phyloP scores from a whole-genome alignment of 2,888 invertebrate species.

The Timema podura region DNA sequence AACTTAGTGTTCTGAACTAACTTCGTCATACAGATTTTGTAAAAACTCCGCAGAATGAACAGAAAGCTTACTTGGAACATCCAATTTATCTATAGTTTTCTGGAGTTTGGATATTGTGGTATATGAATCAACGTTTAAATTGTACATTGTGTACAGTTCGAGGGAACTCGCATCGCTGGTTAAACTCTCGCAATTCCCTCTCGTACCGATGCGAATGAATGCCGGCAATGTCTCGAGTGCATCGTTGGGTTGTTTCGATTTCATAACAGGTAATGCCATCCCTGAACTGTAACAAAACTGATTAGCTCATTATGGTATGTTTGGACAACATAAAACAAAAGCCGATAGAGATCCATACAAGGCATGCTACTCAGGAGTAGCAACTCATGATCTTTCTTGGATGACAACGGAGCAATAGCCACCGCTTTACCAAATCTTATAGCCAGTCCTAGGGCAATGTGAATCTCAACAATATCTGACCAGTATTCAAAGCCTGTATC shows the following conservation, averaged over 20 bases:
- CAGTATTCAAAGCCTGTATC: conserved; percentile 40
- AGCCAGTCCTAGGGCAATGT: conserved; percentile 42
- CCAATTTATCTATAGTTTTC: no score
- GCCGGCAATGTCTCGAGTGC: conserved; percentile 39
- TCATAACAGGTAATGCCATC: conserved; percentile 39
- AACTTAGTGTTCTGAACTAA: no score
- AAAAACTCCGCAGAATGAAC: no score
- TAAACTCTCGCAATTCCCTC: conserved; percentile 43
- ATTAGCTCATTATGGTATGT: conserved; percentile 34
- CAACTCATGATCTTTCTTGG: conserved; percentile 45
- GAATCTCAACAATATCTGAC: conserved; percentile 41
- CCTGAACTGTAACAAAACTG: conserved; percentile 43
- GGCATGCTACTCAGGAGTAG: conserved; percentile 41
- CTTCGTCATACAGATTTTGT: no score
- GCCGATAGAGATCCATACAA: conserved; percentile 39
- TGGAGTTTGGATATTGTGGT: conserved; percentile 10
- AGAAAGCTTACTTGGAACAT: no score
- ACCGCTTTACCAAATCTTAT: conserved; percentile 39
- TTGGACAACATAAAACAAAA: conserved; percentile 40
- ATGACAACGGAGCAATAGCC: conserved; percentile 43
- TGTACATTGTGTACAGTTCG: conserved; percentile 40
- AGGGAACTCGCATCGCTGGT: conserved; percentile 45
- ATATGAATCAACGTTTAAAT: conserved; percentile 21
- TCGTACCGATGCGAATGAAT: conserved; percentile 42
- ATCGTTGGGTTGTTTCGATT: background rate